Base-by-base conservation (phyloP, 1,140 invertebrate species). In the Bombus superbus region DNA sequence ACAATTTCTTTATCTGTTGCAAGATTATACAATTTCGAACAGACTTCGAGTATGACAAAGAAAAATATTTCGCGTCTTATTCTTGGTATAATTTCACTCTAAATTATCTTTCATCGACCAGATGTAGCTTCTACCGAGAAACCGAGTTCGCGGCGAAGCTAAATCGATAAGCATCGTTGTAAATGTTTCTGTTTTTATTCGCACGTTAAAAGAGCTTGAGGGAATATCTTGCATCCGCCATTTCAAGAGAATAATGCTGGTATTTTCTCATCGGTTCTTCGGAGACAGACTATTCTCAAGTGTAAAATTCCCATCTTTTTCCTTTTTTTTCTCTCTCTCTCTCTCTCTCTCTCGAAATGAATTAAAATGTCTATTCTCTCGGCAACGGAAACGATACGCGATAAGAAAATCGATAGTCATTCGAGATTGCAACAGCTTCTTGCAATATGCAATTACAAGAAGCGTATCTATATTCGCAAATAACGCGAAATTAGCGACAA, bases 261-360 rank as follows among this genome's bases (percentile, higher is more conserved):
- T 64, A 87, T 85, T 87, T 87, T 87, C 77, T 87, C 86, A 87
- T 85, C 76, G 22, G 53, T 79, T 64, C 86, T 69, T 73, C 35
- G 35, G 71, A 59, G 76, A 75, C 69, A 62, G 10, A 28, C n/a
- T 64, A 38, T 72, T 38, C 62, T 53, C 53, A 3, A 13, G 25
- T 25, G 66, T 40, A 6, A 22, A 47, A 25, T 71, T 81, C 72
- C 22, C n/a, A 47, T 87, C 59, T 57, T 3, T 38, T 71, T 68
- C 32, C 78, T 75, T 40, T 57, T 69, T n/a, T n/a, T n/a, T n/a
- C n/a, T 32, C 32, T 32, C 32, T 32, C 32, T 32, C 32, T 47
- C 11, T 1, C 44, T 44, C 44, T 44, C 44, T 32, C 13, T 18
- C 10, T 10, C 47, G 2, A 69, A 86, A 79, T 79, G 59, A 75